Evolutionary conservation across 2,888 invertebrate genomes (phyloP).

Genomic region (Cheilosia scutellata): DNA sequence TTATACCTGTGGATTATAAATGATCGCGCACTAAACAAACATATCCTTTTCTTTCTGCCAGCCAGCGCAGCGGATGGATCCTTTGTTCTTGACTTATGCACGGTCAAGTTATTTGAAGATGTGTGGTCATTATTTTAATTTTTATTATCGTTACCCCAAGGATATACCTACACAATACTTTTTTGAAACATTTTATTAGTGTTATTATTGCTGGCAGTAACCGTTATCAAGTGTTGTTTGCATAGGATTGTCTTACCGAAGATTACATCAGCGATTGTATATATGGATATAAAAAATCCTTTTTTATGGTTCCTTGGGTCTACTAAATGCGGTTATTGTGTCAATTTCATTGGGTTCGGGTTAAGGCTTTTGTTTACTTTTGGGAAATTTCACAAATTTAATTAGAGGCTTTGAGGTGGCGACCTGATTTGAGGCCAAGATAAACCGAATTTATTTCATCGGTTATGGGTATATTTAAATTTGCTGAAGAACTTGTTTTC

Average conservation of each 20-base stretch:
- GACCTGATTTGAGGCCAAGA: slow-evolving; percentile 29
- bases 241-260: slow-evolving; percentile 51
- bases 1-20: slow-evolving; percentile 63
- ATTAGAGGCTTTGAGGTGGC: slow-evolving; percentile 51
- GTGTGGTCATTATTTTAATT: slow-evolving; percentile 31
- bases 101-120: slow-evolving; percentile 67
- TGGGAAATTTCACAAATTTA: slow-evolving; percentile 59
- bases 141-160: slow-evolving; percentile 6
- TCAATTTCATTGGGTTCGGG: slow-evolving; percentile 42
- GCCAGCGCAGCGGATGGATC: neutral
- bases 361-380: slow-evolving; percentile 63
- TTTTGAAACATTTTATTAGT: slow-evolving; percentile 46
- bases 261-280: slow-evolving; percentile 58
- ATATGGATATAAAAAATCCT: slow-evolving; percentile 56
- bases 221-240: slow-evolving; percentile 69
- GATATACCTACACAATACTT: neutral
- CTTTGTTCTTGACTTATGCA: slow-evolving; percentile 72
- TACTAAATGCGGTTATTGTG: slow-evolving; percentile 65
- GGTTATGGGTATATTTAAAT: slow-evolving; percentile 8
- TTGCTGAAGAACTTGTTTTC: slow-evolving; percentile 21
- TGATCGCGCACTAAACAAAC: slow-evolving; percentile 73
- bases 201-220: slow-evolving; percentile 25
- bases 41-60: slow-evolving; percentile 51
- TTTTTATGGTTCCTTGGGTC: slow-evolving; percentile 66
- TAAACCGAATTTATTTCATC: slow-evolving; percentile 28